Conservation (phyloP, 2,888 invertebrate species). For the Caenorhabditis imperialis region DNA sequence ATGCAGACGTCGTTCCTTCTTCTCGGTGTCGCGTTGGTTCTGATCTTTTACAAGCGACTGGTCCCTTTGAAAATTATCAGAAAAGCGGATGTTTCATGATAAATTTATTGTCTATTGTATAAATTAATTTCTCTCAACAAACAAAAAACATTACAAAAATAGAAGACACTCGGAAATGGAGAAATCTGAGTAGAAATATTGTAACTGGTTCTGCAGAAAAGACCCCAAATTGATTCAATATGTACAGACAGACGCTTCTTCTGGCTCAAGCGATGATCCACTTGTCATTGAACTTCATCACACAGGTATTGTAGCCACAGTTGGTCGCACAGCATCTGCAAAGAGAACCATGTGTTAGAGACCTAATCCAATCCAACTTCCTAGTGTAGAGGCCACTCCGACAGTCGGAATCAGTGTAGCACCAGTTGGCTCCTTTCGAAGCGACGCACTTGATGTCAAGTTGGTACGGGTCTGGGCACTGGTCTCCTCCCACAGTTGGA, state of each 20-base stretch:
- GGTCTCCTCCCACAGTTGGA: constrained; percentile 20
- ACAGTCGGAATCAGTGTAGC: constrained; percentile 58
- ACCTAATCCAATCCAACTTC: constrained; percentile 40
- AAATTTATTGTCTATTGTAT: neutral
- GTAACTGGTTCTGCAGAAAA: constrained; percentile 45
- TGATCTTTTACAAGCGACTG: constrained; percentile 39
- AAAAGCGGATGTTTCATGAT: constrained; percentile 10
- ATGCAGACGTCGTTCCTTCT: constrained; percentile 37
- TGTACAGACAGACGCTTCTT: constrained; percentile 30
- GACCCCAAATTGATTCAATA: constrained; percentile 29
- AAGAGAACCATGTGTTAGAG: neutral
- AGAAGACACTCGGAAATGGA: constrained; percentile 32
- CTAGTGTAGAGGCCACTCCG: constrained; percentile 55
- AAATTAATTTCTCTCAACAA: constrained; percentile 8
- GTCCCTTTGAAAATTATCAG: constrained; percentile 37
- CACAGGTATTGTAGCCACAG: constrained; percentile 64
- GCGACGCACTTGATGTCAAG: constrained; percentile 58
- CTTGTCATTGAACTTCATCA: constrained; percentile 62
- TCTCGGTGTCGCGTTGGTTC: constrained; percentile 34
- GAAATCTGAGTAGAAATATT: constrained; percentile 45
- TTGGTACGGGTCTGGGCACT: constrained; percentile 62
- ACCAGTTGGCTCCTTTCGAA: constrained; percentile 54
- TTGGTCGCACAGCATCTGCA: constrained; percentile 63
- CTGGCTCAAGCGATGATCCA: constrained; percentile 60
- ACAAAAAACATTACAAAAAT: neutral